Percentiles rank a stretch among this genome's conserved stretches.
Evolutionary conservation across 2,797 vertebrate genomes (phyloP).

Genomic region (Menidia menidia): DNA sequence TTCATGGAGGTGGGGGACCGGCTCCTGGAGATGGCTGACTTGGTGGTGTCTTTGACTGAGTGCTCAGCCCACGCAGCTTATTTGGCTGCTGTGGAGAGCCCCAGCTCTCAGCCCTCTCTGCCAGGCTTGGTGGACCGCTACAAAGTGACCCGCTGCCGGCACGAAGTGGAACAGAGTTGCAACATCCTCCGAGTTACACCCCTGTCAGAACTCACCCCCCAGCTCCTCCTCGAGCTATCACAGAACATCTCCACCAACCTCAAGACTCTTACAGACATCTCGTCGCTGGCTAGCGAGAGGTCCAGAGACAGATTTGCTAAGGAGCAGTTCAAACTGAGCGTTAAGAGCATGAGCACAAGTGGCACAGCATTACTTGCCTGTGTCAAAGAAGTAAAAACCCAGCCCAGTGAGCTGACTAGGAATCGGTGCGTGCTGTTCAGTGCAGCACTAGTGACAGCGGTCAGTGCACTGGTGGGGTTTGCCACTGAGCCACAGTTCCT

Average conservation of each 20-base stretch:
- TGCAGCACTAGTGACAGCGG: conserved; percentile 92
- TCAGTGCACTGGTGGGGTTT: conserved; percentile 93
- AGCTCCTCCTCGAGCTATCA: conserved; percentile 94
- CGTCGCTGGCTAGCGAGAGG: conserved; percentile 92
- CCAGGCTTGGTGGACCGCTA: conserved; percentile 96
- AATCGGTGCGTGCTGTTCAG: conserved; percentile 94
- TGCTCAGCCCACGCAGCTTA: conserved; percentile 96
- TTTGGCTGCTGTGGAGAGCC: conserved; percentile 91
- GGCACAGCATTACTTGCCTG: conserved; percentile 95
- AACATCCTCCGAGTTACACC: conserved; percentile 88
- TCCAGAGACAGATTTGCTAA: conserved; percentile 94
- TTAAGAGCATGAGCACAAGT: conserved; percentile 96
- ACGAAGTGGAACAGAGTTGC: conserved; percentile 97
- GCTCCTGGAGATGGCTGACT: conserved; percentile 92
- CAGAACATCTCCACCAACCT: conserved; percentile 96
- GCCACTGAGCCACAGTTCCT: conserved; percentile 98
- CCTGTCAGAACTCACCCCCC: conserved; percentile 91
- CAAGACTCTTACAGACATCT: conserved; percentile 94
- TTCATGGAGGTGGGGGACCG: conserved; percentile 93
- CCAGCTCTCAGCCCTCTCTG: conserved; percentile 89
- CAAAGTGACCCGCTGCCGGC: conserved; percentile 94
- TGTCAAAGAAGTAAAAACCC: conserved; percentile 93
- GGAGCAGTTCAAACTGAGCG: conserved; percentile 96
- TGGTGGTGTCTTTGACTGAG: conserved; percentile 95
- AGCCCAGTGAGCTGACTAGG: conserved; percentile 92